Base-by-base conservation (phyloP, 1,140 invertebrate species). In the Metopolophium dirhodum region DNA sequence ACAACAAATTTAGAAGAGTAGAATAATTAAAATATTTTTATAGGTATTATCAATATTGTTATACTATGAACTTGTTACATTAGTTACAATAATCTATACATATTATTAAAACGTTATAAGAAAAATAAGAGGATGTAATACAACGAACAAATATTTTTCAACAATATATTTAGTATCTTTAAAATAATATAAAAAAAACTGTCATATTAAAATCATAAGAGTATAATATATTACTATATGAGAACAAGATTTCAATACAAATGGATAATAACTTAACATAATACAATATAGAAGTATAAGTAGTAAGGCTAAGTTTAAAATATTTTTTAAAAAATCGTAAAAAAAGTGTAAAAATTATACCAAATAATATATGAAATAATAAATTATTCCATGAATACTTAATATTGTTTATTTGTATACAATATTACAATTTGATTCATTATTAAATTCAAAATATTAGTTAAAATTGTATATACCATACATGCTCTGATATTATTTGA, bases 281-380 rank as follows among this genome's bases (percentile, higher is more conserved):
- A 77, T 77, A 77, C 14, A 35, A 77, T n/a, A 18, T n/a, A 77
- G 3, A n/a, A 77, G 18, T 77, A n/a, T n/a, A 77, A 68, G 61
- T 77, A 77, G n/a, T 77, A 35, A 18, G 14, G 30, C 30, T n/a
- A 77, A n/a, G n/a, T 77, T 41, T 41, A 30, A 77, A 26, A 0
- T 87, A 87, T 18, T 87, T 87, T 26, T 87, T 14, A 30, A 35
- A 49, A 51, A 51, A 88, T 35, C 3, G 47, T 88, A 88, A 88
- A 47, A 88, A 88, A 88, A 88, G n/a, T 88, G 18, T 88, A 88
- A 88, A 88, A 88, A 88, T 77, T 77, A 77, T 77, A 77, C 14
- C 14, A n/a, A 77, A 77, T 68, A 68, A 68, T 77, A n/a, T n/a
- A 77, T 35, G 14, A 77, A 77, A 77, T 35, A n/a, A 77, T n/a